Base-by-base conservation (phyloP, 2,888 invertebrate species). In the Horisme vitalbata region DNA sequence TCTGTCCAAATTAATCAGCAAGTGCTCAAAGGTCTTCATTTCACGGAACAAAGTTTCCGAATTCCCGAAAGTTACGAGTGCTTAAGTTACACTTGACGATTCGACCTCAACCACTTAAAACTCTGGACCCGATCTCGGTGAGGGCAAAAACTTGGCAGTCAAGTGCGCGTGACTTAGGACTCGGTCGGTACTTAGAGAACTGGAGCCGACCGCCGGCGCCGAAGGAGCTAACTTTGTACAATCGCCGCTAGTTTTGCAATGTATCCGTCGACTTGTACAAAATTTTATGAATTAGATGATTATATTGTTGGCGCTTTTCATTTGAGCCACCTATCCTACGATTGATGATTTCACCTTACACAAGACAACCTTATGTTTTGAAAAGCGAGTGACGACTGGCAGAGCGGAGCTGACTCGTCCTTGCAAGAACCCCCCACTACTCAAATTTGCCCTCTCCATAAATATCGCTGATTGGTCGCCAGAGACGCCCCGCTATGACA, bases 71-170 rank as follows among this genome's bases (percentile, higher is more conserved):
- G 36, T 55, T 52, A 30, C n/a, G n/a, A n/a, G n/a, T n/a, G n/a
- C 30, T 35, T 49, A 31, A 43, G 44, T 49, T 26, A 38, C 46
- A 51, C 52, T 54, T 36, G 49, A 54, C 18, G 43, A 50, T 37
- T 41, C 32, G 54, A 50, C 50, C 52, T 32, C 57, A 46, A 30
- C 46, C 41, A 45, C 52, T 52, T 49, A 44, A 39, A 47, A 48
- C 56, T 50, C 55, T 37, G 45, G 43, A 33, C 34, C 37, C 35
- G 36, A 37, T 26, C 44, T 44, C 44, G 13, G 36, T 28, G 24
- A 15, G 0, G 30, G 31, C 38, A 39, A 48, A 43, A 48, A 48
- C 48, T 48, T 39, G 38, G 33, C 35, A 3, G 34, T 39, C 38
- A 35, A 48, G 48, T 38, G 31, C 33, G 18, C 43, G 34, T 48